Percentiles rank a stretch among this genome's conserved stretches.
These are phyloP conservation scores for Phengaris arion DNA, from an alignment of 2,888 invertebrate species.

Conservation along the genomic window DNA sequence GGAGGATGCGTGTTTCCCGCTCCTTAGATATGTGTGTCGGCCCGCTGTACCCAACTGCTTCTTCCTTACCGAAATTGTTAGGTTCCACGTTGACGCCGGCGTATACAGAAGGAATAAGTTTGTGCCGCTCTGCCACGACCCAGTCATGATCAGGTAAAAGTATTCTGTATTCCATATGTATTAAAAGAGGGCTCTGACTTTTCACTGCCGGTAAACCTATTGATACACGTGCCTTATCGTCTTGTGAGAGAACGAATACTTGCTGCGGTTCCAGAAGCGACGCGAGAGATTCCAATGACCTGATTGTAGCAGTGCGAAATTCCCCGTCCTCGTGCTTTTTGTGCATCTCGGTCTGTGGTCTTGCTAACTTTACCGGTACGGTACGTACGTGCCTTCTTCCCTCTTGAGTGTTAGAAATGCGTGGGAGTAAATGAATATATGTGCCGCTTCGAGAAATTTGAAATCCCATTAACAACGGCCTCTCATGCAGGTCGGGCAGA, in stretches of 20 bases:
- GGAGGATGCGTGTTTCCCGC: conserved; percentile 29
- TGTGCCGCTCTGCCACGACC: conserved; percentile 29
- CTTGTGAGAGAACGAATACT: conserved; percentile 40
- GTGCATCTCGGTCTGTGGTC: conserved; percentile 37
- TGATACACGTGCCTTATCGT: conserved; percentile 38
- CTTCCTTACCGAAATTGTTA: conserved; percentile 28
- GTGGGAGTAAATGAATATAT: conserved; percentile 38
- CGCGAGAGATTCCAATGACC: conserved; percentile 39
- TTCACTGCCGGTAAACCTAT: conserved; percentile 31
- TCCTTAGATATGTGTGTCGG: conserved; percentile 27
- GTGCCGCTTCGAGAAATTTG: conserved; percentile 37
- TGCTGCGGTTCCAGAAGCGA: conserved; percentile 39
- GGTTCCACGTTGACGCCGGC: conserved; percentile 29
- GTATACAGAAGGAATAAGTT: conserved; percentile 31
- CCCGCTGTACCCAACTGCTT: conserved; percentile 28
- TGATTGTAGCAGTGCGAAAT: conserved; percentile 41
- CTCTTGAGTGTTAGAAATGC: conserved; percentile 37
- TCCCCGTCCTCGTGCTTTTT: conserved; percentile 38
- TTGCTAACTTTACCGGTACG: conserved; percentile 37
- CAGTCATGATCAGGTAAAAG: conserved; percentile 32
- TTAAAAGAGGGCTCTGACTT: conserved; percentile 31
- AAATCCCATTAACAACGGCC: conserved; percentile 39
- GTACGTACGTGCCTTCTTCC: conserved; percentile 38
- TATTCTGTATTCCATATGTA: conserved; percentile 32
- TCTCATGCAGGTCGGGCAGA: conserved; percentile 39